phyloP scores from a whole-genome alignment of 2,888 invertebrate species.

The Lepas anatifera region DNA sequence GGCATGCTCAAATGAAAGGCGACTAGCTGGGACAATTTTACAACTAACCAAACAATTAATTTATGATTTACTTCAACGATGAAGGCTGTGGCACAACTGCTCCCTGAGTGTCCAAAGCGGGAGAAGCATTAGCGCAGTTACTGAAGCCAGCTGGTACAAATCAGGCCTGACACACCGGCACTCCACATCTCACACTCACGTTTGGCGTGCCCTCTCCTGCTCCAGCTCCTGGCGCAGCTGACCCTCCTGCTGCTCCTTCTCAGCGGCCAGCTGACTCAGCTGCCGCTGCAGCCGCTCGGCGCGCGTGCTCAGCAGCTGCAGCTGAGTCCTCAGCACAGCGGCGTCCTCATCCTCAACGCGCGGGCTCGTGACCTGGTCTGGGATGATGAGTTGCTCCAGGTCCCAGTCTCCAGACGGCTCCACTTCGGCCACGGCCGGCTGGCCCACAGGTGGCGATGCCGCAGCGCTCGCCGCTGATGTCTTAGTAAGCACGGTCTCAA shows the following conservation, averaged over 20 bases:
- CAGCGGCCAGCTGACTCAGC: neutral
- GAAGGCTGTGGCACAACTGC: too few species aligned
- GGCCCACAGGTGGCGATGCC: neutral
- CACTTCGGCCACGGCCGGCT: neutral
- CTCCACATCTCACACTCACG: constrained; percentile 10
- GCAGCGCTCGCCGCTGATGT: neutral
- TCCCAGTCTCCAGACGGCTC: neutral
- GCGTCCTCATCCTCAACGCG: constrained; percentile 20
- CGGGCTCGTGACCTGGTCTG: constrained; percentile 21
- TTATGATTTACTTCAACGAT: too few species aligned
- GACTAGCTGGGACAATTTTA: too few species aligned
- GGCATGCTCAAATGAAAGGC: too few species aligned
- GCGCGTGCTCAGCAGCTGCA: neutral
- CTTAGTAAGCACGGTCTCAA: neutral
- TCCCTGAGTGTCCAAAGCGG: too few species aligned
- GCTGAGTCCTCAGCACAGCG: neutral
- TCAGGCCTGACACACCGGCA: too few species aligned
- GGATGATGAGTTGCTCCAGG: neutral
- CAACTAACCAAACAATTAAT: too few species aligned
- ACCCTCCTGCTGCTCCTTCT: constrained; percentile 9
- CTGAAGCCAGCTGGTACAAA: too few species aligned
- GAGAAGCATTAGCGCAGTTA: too few species aligned
- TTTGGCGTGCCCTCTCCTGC: constrained; percentile 2
- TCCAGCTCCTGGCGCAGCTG: constrained; percentile 16
- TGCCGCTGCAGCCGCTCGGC: neutral